Evolutionary conservation across 2,888 invertebrate species (phyloP).

Genomic region (Ophion costatus): DNA sequence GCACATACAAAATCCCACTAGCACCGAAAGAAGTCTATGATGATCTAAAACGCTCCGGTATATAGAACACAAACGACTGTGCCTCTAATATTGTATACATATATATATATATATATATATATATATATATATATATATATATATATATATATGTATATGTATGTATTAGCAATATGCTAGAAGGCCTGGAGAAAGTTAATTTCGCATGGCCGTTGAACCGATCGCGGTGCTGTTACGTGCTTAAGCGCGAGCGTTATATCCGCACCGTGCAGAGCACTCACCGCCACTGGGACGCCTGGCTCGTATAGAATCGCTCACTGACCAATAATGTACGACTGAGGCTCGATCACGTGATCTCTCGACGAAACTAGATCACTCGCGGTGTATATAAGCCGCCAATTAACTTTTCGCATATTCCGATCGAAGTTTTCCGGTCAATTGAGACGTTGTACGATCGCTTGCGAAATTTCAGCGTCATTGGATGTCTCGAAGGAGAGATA

Average conservation of each 20-base stretch:
- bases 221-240: conserved; percentile 70
- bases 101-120: conserved; percentile 18
- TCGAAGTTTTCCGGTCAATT: not conserved
- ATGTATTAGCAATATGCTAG: conserved; percentile 23
- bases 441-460: not conserved
- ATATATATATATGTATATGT: conserved; percentile 18
- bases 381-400: not conserved
- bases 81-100: conserved; percentile 11
- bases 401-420: not conserved
- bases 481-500: not conserved
- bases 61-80: conserved; percentile 36
- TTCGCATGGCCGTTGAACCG: conserved; percentile 82
- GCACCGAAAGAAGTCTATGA: conserved; percentile 15
- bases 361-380: not conserved
- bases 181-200: conserved; percentile 80
- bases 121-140: conserved; percentile 18
- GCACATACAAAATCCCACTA: conserved; percentile 16
- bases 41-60: conserved; percentile 31
- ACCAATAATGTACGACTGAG: not conserved
- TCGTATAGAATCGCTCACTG: not conserved
- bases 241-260: conserved; percentile 5
- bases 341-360: not conserved
- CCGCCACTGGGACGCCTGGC: not conserved
- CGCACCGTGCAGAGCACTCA: not conserved
- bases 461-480: not conserved